Percentiles rank a stretch among this genome's conserved stretches.
These are phyloP conservation scores for Caenorhabditis sp. DNA, from an alignment of 2,888 invertebrate genomes.

Conservation along the genomic window DNA sequence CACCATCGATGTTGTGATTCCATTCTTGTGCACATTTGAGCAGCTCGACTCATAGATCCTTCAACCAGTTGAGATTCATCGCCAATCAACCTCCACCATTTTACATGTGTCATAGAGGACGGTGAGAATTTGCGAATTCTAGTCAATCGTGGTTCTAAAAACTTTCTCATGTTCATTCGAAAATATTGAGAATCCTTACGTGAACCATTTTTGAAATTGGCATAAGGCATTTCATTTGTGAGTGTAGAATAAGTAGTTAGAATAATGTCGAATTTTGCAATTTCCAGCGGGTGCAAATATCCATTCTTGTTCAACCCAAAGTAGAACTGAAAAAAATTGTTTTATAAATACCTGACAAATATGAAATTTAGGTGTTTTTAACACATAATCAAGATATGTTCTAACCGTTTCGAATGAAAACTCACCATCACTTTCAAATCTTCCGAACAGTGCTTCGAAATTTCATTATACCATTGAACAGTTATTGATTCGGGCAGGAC, in stretches of 20 bases:
- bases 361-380: no score
- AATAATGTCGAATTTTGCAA: constrained; percentile 79
- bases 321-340: constrained; percentile 48
- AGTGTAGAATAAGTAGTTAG: constrained; percentile 80
- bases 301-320: constrained; percentile 46
- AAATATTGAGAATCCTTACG: not conserved
- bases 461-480: constrained; percentile 80
- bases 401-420: no score
- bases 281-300: constrained; percentile 70
- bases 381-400: no score
- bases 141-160: not conserved
- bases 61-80: constrained; percentile 86
- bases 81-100: constrained; percentile 80
- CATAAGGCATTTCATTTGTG: constrained; percentile 77
- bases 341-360: no score
- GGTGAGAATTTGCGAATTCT: constrained; percentile 66
- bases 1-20: constrained; percentile 79
- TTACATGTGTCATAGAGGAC: constrained; percentile 78
- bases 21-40: constrained; percentile 77
- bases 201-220: constrained; percentile 70
- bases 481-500: constrained; percentile 79
- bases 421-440: constrained; percentile 58
- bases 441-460: constrained; percentile 64
- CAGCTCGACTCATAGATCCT: constrained; percentile 75
- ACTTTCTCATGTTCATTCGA: no score